These are phyloP conservation scores for Xylocopa sonorina DNA, from an alignment of 1,140 invertebrate genomes.

Conservation along the genomic window DNA sequence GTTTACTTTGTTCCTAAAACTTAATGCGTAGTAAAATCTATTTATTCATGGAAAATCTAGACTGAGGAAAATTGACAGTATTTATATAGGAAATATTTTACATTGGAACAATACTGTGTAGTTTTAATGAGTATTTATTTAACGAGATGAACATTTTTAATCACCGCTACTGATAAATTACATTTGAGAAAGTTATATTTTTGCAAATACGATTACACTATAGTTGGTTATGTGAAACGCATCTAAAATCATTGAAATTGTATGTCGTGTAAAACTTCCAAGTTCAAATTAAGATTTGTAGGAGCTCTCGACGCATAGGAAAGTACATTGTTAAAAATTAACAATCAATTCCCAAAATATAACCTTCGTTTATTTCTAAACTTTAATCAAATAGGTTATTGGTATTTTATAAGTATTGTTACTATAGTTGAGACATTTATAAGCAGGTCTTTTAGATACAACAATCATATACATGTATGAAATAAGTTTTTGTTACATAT, in stretches of 20 bases:
- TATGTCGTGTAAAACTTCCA: not conserved
- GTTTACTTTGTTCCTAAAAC: constrained; percentile 1
- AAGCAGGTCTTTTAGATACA: not conserved
- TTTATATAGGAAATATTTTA: constrained; percentile 17
- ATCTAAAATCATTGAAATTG: not conserved
- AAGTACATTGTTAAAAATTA: not conserved
- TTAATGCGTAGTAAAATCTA: not conserved
- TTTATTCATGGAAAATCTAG: constrained; percentile 7
- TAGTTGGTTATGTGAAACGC: not conserved
- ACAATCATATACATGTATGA: not conserved
- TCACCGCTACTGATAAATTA: constrained; percentile 8
- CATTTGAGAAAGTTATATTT: not conserved
- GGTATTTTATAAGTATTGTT: not conserved
- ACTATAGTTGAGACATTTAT: constrained; percentile 4
- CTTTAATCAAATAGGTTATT: not conserved
- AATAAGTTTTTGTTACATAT: constrained; percentile 1
- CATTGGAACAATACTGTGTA: constrained; percentile 6
- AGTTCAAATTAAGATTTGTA: constrained; percentile 5
- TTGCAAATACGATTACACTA: not conserved
- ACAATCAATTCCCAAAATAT: constrained; percentile 21
- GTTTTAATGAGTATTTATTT: constrained; percentile 6
- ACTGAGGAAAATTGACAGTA: constrained; percentile 54
- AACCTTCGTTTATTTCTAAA: constrained; percentile 20
- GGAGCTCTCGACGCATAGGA: not conserved
- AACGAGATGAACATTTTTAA: not conserved